phyloP scores from a whole-genome alignment of 2,888 invertebrate species.

The Ormyrus pomaceus region DNA sequence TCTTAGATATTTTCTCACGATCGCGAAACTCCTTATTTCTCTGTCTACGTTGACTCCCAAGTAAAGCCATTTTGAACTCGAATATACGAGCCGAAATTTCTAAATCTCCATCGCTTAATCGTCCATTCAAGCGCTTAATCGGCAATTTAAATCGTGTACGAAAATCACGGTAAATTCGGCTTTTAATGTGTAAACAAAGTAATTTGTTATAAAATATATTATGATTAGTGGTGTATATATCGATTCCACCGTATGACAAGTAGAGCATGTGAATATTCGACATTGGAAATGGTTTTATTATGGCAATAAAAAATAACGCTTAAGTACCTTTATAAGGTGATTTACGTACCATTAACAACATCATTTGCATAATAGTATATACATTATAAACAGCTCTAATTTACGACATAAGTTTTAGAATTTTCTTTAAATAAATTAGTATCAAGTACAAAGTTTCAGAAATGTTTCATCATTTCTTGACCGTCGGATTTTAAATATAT shows the following conservation, averaged over 20 bases:
- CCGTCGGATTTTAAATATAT: too few species aligned
- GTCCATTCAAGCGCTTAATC: conserved; percentile 14
- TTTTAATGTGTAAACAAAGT: conserved; percentile 38
- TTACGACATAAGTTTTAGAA: too few species aligned
- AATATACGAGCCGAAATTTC: conserved; percentile 39
- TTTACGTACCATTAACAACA: background rate
- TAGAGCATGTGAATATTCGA: background rate
- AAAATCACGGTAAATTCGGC: conserved; percentile 7
- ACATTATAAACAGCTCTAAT: too few species aligned
- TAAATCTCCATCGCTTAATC: conserved; percentile 19
- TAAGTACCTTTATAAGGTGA: background rate
- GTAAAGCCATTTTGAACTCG: conserved; percentile 21
- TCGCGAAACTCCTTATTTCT: conserved; percentile 42
- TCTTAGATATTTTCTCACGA: conserved; percentile 53
- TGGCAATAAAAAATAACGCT: background rate
- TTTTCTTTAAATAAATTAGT: too few species aligned
- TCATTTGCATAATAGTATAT: background rate
- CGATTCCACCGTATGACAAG: background rate
- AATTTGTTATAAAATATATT: conserved; percentile 24
- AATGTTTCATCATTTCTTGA: too few species aligned
- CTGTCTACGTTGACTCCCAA: conserved; percentile 11
- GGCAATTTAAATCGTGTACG: background rate
- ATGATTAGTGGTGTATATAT: too few species aligned
- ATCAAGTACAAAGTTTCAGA: too few species aligned
- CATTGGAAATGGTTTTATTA: background rate